Conservation (phyloP, 2,113 vertebrate genomes). For the Grus americana region DNA sequence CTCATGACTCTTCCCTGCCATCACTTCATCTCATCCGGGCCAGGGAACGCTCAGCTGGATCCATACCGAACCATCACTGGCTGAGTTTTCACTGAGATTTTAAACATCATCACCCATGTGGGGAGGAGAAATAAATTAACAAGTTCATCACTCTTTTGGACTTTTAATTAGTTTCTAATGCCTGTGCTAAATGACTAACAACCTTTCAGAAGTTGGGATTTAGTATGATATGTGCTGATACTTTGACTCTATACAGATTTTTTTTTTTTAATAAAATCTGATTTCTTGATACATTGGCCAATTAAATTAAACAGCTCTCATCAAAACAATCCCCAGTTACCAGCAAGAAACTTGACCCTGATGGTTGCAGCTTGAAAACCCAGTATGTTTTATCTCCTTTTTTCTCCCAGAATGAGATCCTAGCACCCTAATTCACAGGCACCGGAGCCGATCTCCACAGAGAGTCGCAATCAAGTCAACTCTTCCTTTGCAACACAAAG, state of each 20-base stretch:
- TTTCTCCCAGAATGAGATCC: conserved; percentile 18
- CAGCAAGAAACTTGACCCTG: background rate
- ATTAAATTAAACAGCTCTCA: background rate
- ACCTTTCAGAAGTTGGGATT: background rate
- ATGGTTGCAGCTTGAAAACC: background rate
- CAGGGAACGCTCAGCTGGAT: background rate
- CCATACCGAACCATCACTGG: background rate
- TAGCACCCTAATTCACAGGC: conserved; percentile 11
- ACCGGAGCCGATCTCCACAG: conserved; percentile 10
- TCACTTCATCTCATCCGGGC: background rate
- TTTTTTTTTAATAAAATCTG: background rate
- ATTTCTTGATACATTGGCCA: background rate
- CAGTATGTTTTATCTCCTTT: background rate
- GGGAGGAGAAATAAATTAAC: background rate
- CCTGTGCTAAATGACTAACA: background rate
- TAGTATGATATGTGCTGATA: background rate
- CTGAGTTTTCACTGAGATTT: background rate
- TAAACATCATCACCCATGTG: background rate
- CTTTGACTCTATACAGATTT: background rate
- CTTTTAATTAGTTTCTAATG: background rate
- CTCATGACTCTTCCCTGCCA: background rate
- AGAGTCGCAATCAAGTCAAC: conserved; percentile 50
- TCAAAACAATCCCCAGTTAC: background rate
- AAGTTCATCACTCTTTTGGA: background rate
- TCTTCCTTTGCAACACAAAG: conserved; percentile 61